These are phyloP conservation scores for Euphydryas editha DNA, from an alignment of 2,888 invertebrate species.

Conservation along the genomic window DNA sequence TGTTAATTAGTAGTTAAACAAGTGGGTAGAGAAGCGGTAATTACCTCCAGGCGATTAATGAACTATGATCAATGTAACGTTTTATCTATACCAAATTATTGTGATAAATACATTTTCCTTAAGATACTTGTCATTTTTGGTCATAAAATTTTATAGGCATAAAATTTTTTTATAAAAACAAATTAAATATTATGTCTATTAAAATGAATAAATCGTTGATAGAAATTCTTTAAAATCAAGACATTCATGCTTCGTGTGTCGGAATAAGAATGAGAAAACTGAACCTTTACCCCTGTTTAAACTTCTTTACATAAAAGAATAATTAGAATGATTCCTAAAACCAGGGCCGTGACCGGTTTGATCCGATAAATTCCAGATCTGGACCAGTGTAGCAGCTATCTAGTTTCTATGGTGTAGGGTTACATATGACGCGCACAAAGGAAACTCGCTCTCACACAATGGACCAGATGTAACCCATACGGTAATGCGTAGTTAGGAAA, in stretches of 20 bases:
- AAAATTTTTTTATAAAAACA: no score
- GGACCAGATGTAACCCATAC: constrained; percentile 42
- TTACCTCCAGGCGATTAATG: constrained; percentile 43
- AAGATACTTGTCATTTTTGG: no score
- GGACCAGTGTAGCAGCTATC: constrained; percentile 49
- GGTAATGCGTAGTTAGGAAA: constrained; percentile 38
- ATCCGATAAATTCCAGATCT: constrained; percentile 41
- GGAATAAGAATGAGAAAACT: not conserved
- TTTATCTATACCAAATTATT: not conserved
- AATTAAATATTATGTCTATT: not conserved
- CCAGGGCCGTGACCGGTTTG: constrained; percentile 35
- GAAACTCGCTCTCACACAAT: constrained; percentile 41
- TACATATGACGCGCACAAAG: constrained; percentile 52
- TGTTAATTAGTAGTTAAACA: constrained; percentile 48
- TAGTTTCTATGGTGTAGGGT: constrained; percentile 68
- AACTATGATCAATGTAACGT: not conserved
- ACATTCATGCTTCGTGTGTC: not conserved
- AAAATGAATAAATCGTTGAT: not conserved
- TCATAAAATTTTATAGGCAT: no score
- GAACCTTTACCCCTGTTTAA: not conserved
- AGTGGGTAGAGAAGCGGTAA: constrained; percentile 47
- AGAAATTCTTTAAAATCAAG: not conserved
- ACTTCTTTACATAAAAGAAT: not conserved
- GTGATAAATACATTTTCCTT: not conserved
- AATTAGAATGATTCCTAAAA: constrained; percentile 2